Base-by-base conservation (phyloP, 2,888 invertebrate species). In the Chymomyza procnemis region DNA sequence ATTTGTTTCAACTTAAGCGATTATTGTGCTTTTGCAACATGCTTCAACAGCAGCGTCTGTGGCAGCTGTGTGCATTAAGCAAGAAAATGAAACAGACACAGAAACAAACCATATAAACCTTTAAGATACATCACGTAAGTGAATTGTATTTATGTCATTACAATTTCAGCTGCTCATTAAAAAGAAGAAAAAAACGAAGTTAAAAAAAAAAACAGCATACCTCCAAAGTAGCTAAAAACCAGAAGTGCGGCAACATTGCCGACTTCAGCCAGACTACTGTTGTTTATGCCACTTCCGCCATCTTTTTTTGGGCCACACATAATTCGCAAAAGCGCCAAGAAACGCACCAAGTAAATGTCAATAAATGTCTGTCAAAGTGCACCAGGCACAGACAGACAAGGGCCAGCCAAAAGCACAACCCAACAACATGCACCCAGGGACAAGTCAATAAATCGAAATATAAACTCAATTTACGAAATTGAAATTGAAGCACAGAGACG, bases 391-490 rank as follows among this genome's bases (percentile, higher is more conserved):
- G 19, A 22, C 18, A 58, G 41, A 47, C 46, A 22, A 55, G 63
- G 50, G 56, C 61, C 64, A 64, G 46, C 30, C 47, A 18, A 48
- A 47, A 19, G 47, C n/a, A n/a, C n/a, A n/a, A n/a, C n/a, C n/a
- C n/a, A n/a, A n/a, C n/a, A 46, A 21, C 55, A 63, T 4, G 66
- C 64, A 66, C 69, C 64, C 66, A 60, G 60, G 56, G 52, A 14
- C 22, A 14, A 74, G 78, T 76, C 82, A 84, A 88, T 88, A 88
- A 88, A 88, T 88, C 88, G 87, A 82, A 84, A 81, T 79, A 75
- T 79, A 84, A 85, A 77, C 80, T 85, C 87, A 86, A 87, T 88
- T 86, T 82, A 78, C 77, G 72, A 87, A 87, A 88, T 87, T 84
- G 76, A 87, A 88, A 86, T 86, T 83, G 88, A 87, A 77, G 78